A percentile compares a stretch with the other conserved stretches of the same genome.
Evolutionary conservation across 37 sponge, comb jelly and placozoan species (phyloP).

Genomic region (Aplysina aerophoba): DNA sequence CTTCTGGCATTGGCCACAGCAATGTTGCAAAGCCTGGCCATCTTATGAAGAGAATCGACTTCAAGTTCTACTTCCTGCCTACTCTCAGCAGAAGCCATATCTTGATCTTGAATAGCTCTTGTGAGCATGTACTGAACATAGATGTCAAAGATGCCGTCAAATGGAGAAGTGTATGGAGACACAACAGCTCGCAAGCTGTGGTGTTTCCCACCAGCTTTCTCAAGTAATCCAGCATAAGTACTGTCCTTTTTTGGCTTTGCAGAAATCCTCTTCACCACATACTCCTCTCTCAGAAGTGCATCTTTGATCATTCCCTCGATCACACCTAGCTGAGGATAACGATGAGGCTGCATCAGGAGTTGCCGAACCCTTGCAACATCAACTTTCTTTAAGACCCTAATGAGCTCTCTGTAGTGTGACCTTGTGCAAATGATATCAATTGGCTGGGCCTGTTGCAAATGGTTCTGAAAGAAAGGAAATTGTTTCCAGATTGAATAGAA

Average conservation of each 20-base stretch:
- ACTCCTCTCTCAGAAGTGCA: constrained; percentile 2
- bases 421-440: too few species aligned
- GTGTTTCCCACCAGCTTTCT: not conserved
- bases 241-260: not conserved
- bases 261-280: constrained; percentile 5
- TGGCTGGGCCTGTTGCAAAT: too few species aligned
- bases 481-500: too few species aligned
- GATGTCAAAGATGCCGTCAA: constrained; percentile 20
- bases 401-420: too few species aligned
- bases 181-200: not conserved
- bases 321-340: not conserved
- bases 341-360: not conserved
- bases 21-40: too few species aligned
- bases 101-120: not conserved
- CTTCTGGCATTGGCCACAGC: too few species aligned
- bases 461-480: too few species aligned
- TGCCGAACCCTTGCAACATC: not conserved
- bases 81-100: too few species aligned
- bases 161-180: constrained; percentile 13
- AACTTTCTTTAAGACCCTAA: too few species aligned
- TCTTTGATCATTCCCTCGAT: constrained; percentile 11
- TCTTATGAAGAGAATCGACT: too few species aligned
- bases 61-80: too few species aligned
- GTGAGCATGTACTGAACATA: not conserved
- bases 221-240: not conserved